Evolutionary conservation across 2,113 vertebrate genomes (phyloP), one percentile per base, ranked within the genome.

Genomic region (Oreotrochilus melanogaster): DNA sequence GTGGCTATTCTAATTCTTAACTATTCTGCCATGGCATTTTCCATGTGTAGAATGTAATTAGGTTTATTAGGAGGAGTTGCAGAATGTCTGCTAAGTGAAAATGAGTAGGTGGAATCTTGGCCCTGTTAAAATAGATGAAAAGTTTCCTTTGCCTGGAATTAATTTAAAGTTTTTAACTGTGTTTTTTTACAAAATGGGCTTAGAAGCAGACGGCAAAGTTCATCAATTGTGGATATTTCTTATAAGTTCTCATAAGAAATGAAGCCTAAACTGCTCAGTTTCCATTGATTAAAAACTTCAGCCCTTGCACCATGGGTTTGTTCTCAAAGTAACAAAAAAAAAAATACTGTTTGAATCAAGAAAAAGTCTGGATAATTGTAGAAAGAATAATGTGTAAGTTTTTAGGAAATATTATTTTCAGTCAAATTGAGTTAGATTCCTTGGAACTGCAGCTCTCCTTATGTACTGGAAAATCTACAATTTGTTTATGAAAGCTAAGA

Each of bases 401-500:
- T 84, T 86, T 10, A 51, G 42, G 80, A 85, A 87, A 57, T 62
- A 71, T 16, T 75, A 9, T 31, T 86, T 81, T 30, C 9, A 75
- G 62, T 58, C 30, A 51, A 62, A 61, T 7, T 27, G 50, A 82
- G 21, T 1, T 15, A 43, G 30, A 53, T 70, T 81, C 72, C 51
- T 71, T 48, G 75, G 18, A 43, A 45, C 23, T 43, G 48, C 64
- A 88, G 22, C 14, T 82, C 57, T 79, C 14, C 30, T n/a, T 65
- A 37, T 82, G 7, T 57, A 67, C 21, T 82, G 47, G 31, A 87
- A 91, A 27, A 6, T 33, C 6, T 87, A 16, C 86, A 81, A 27
- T 84, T 88, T 64, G 42, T 95, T 94, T 78, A 45, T 73, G 57
- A 50, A 22, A 92, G 47, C 51, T 81, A 53, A 69, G 62, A 90